Evolutionary conservation across 2,113 vertebrate genomes (phyloP).

Genomic region (Microtus pennsylvanicus): DNA sequence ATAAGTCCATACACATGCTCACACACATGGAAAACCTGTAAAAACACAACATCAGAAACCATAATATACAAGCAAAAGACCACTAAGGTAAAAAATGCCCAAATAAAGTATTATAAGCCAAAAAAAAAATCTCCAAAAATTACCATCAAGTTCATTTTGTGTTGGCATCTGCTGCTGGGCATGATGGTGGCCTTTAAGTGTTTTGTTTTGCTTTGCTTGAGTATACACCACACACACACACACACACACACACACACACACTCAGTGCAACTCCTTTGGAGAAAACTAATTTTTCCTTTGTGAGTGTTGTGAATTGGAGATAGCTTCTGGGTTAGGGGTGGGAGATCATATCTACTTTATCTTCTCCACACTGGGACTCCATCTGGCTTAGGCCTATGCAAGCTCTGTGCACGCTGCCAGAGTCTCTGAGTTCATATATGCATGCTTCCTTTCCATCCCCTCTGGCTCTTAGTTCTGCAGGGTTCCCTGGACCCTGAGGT

Average conservation of each 20-base stretch:
- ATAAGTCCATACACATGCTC: too few relatives aligned
- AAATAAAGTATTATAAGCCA: neutral
- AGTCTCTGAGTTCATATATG: neutral
- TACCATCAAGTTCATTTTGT: neutral
- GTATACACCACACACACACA: too few relatives aligned
- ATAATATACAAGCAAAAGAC: neutral
- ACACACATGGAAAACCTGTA: neutral
- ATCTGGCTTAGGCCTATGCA: too few relatives aligned
- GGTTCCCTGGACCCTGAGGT: neutral
- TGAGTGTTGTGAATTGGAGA: neutral
- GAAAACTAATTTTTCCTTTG: neutral
- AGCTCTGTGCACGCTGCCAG: neutral
- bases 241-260: too few relatives aligned
- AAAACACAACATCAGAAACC: neutral
- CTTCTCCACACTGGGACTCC: neutral
- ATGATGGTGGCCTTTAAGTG: neutral
- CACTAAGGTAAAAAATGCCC: neutral
- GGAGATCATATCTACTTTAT: neutral
- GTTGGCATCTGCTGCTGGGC: neutral
- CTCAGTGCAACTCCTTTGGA: neutral
- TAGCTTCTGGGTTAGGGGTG: neutral
- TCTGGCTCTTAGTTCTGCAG: neutral
- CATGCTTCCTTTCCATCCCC: too few relatives aligned
- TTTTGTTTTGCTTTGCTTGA: too few relatives aligned
- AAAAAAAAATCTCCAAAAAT: neutral